These are phyloP conservation scores for Natator depressus DNA, from an alignment of 2,113 vertebrate genomes.

Conservation along the genomic window DNA sequence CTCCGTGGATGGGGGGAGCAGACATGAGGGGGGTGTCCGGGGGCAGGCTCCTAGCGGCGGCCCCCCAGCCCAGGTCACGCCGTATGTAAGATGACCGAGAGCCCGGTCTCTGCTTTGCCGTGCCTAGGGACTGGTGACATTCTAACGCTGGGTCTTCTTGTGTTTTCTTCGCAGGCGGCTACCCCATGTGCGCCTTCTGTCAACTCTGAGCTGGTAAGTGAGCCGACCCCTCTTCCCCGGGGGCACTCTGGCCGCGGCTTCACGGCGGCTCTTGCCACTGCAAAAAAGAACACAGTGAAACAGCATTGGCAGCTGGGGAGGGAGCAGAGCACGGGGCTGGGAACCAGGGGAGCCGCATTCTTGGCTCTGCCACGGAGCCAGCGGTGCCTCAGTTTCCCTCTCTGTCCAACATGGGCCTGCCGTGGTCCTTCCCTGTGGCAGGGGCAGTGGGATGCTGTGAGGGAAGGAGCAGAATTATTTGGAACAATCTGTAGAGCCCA, in stretches of 20 bases:
- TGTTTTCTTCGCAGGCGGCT: constrained; percentile 82
- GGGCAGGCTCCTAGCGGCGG: not conserved
- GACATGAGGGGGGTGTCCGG: not conserved
- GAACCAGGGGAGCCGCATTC: not conserved
- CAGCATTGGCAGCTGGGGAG: not conserved
- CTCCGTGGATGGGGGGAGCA: not conserved
- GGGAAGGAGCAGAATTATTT: too few relatives aligned
- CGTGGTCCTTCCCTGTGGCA: too few relatives aligned
- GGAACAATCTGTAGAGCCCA: too few relatives aligned
- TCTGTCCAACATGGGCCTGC: too few relatives aligned
- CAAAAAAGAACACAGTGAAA: not conserved
- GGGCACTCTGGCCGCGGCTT: not conserved
- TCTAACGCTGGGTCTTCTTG: constrained; percentile 37
- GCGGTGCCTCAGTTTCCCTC: not conserved
- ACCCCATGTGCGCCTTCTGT: constrained; percentile 85
- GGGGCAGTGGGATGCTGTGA: too few relatives aligned
- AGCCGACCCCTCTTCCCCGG: not conserved
- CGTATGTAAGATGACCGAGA: too few relatives aligned
- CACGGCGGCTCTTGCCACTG: not conserved
- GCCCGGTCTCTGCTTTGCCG: too few relatives aligned
- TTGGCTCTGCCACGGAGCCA: not conserved
- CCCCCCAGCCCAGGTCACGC: too few relatives aligned
- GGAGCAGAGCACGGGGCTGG: not conserved
- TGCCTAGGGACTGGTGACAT: not conserved
- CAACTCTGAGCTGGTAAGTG: constrained; percentile 91